A percentile compares a stretch with the other conserved stretches of the same genome.
phyloP scores from a whole-genome alignment of 1,140 invertebrate genomes.

The Drosophila parvula region DNA sequence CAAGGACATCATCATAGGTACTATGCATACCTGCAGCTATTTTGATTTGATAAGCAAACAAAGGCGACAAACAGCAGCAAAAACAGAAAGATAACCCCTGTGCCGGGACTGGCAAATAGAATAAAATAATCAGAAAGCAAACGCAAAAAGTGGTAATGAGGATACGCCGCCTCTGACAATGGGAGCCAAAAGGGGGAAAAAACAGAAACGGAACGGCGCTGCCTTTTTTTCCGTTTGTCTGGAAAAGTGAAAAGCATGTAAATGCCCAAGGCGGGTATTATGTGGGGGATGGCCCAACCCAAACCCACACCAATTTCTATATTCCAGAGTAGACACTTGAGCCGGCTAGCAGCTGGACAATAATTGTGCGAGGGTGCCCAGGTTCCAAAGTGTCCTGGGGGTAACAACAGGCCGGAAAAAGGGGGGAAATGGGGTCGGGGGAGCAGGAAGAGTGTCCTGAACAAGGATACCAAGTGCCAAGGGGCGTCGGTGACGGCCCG shows the following conservation, averaged over 20 bases:
- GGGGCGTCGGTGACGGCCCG: slow-evolving; percentile 16
- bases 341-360: slow-evolving; percentile 50
- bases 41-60: slow-evolving; percentile 60
- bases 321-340: slow-evolving; percentile 62
- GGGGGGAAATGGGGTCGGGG: slow-evolving; percentile 2
- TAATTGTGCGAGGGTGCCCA: slow-evolving; percentile 51
- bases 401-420: slow-evolving; percentile 31
- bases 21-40: slow-evolving; percentile 47
- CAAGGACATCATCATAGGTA: slow-evolving; percentile 25
- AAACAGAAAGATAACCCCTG: slow-evolving; percentile 26
- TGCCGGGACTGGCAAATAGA: slow-evolving; percentile 65
- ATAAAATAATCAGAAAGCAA: slow-evolving; percentile 77
- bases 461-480: slow-evolving; percentile 10
- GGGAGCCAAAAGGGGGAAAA: slow-evolving; percentile 9
- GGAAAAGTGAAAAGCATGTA: slow-evolving; percentile 78
- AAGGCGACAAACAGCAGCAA: slow-evolving; percentile 23
- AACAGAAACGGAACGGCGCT: slow-evolving; percentile 10
- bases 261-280: slow-evolving; percentile 64
- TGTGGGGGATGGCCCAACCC: slow-evolving; percentile 1
- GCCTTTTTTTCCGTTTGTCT: slow-evolving; percentile 53
- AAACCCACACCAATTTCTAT: slow-evolving; percentile 1
- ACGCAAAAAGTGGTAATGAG: slow-evolving; percentile 75
- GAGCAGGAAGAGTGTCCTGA: slow-evolving; percentile 40
- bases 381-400: slow-evolving; percentile 50
- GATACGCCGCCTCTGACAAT: slow-evolving; percentile 61